Percentiles rank a stretch among this genome's conserved stretches.
These are phyloP conservation scores for Colius striatus DNA, from an alignment of 2,113 vertebrate genomes.

Conservation along the genomic window DNA sequence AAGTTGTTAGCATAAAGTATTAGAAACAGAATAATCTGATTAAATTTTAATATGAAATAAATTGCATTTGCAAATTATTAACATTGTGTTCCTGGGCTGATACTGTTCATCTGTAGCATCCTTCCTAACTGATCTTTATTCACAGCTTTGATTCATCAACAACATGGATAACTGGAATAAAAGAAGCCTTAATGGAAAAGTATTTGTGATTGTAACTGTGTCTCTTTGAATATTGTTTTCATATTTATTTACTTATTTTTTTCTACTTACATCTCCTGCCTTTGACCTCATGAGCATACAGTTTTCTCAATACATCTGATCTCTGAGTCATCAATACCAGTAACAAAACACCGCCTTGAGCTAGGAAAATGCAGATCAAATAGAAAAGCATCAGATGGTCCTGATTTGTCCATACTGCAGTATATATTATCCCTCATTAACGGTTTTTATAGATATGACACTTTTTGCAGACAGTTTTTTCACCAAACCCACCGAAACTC, in stretches of 20 bases:
- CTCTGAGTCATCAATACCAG: slow-evolving; percentile 9
- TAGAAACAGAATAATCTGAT: slow-evolving; percentile 18
- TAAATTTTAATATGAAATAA: slow-evolving; percentile 47
- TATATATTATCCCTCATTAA: not conserved
- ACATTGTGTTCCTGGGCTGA: not conserved
- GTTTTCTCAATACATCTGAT: not conserved
- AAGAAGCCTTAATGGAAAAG: not conserved
- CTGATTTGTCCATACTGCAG: slow-evolving; percentile 18
- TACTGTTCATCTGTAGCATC: not conserved
- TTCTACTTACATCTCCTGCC: not conserved
- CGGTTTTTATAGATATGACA: not conserved
- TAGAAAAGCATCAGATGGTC: slow-evolving; percentile 69
- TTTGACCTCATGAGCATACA: slow-evolving; percentile 21
- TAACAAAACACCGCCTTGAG: slow-evolving; percentile 67
- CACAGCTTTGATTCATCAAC: not conserved
- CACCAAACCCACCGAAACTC: not conserved
- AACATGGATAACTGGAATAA: not conserved
- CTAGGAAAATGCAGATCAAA: slow-evolving; percentile 63
- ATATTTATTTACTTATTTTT: not conserved
- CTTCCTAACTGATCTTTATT: not conserved
- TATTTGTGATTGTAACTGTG: not conserved
- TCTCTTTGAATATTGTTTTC: slow-evolving; percentile 8
- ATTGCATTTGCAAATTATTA: slow-evolving; percentile 8
- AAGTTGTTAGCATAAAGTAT: not conserved
- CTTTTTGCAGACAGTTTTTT: not conserved